Evolutionary conservation across 2,113 vertebrate species (phyloP), one percentile per base, ranked within the genome.

Genomic region (Oophaga pumilio): DNA sequence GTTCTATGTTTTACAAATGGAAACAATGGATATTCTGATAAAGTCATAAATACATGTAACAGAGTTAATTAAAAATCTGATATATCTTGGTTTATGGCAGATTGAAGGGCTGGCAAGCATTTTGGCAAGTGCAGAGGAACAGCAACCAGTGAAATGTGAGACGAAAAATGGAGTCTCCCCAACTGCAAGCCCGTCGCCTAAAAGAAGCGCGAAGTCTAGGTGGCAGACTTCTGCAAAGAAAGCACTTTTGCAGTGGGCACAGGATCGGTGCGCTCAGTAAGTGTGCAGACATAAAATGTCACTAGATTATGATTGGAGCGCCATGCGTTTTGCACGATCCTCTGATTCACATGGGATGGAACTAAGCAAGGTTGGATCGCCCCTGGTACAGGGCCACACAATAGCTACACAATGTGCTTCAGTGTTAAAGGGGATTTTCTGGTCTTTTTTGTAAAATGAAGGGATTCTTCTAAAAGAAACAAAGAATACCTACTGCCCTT

Each of bases 151-250:
- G 94, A 97, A 96, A 88, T 93, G 92, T 12, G 74, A 95, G 89
- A 95, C 90, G 77, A 82, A 94, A 8, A 90, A 92, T 69, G 93
- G 95, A 0, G 91, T 90, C 18, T 97, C 96, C 85, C 91, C 94
- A 85, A 93, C 93, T 83, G 93, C 95, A 91, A 96, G 92, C 82
- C 94, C 94, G 1, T 89, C 94, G 2, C 92, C 94, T 6, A 94
- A 93, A 49, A 92, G 92, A 82, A 94, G 90, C 60, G 95, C 96
- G 2, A 96, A 97, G 89, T 90, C 92, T 15, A 94, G 92, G 43
- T 98, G 97, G 92, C 95, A 95, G 89, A 89, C 96, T 6, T 98
- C 98, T 2, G 97, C 98, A 89, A 97, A 97, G 92, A 98, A 98
- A 88, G 95, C 96, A 49, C 96, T 99, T 79, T 89, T 99, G 73